A percentile compares a stretch with the other conserved stretches of the same genome.
Evolutionary conservation across 2,888 invertebrate species (phyloP).

Genomic region (Cephus pygmeus): DNA sequence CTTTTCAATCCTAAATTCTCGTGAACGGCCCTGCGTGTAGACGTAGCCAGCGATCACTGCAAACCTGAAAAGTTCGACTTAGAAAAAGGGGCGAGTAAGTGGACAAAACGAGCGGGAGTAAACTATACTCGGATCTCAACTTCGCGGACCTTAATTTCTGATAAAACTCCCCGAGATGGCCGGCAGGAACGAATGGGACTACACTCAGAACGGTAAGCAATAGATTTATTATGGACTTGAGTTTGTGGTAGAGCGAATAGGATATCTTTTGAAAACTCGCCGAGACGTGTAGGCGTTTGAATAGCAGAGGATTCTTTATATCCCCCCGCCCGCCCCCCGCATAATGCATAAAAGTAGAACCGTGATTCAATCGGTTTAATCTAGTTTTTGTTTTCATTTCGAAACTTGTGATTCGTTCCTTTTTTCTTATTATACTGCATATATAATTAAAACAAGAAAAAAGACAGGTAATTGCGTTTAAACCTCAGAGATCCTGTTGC

Average conservation of each 20-base stretch:
- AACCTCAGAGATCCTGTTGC: background rate
- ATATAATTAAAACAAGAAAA: background rate
- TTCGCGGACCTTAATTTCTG: constrained; percentile 59
- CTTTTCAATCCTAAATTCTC: background rate
- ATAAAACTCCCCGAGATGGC: constrained; percentile 51
- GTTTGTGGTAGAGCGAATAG: background rate
- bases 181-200: constrained; percentile 71
- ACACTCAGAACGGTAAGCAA: constrained; percentile 72
- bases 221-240: background rate
- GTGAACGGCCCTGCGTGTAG: background rate
- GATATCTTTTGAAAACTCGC: background rate
- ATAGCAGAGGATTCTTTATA: background rate
- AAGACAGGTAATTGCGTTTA: background rate
- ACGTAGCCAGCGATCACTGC: background rate
- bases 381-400: background rate
- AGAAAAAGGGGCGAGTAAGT: constrained; percentile 28
- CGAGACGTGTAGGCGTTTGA: background rate
- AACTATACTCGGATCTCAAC: constrained; percentile 61
- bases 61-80: constrained; percentile 25
- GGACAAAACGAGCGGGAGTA: constrained; percentile 59
- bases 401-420: background rate
- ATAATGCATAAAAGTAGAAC: background rate
- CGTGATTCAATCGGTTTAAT: background rate
- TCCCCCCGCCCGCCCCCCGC: too few species aligned
- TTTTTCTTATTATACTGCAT: background rate